Conservation (phyloP, 2,113 vertebrate genomes). For the Saimiri boliviensis region DNA sequence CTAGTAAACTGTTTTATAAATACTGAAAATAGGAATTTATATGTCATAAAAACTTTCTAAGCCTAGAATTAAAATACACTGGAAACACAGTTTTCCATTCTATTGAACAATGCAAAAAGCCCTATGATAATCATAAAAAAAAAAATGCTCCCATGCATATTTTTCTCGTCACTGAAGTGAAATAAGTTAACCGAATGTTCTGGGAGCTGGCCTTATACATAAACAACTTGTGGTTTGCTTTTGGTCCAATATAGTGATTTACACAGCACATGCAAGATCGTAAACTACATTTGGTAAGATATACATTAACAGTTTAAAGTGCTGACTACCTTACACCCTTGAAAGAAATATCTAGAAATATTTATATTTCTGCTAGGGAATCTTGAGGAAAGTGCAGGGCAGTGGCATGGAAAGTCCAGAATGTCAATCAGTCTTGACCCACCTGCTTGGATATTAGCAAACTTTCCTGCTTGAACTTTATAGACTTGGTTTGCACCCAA, state of each 20-base stretch:
- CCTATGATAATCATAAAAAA: not conserved
- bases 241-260: slow-evolving; percentile 55
- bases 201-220: not conserved
- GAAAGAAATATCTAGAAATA: not conserved
- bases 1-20: slow-evolving; percentile 14
- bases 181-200: slow-evolving; percentile 41
- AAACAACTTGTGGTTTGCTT: slow-evolving; percentile 42
- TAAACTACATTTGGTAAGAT: slow-evolving; percentile 45
- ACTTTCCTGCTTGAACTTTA: slow-evolving; percentile 35
- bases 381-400: not conserved
- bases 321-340: not conserved
- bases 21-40: not conserved
- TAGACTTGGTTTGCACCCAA: slow-evolving; percentile 12
- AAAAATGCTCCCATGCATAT: not conserved
- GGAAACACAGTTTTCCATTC: not conserved
- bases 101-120: slow-evolving; percentile 25
- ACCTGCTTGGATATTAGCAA: slow-evolving; percentile 53
- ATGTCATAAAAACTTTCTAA: slow-evolving; percentile 30
- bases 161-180: slow-evolving; percentile 46
- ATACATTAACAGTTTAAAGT: slow-evolving; percentile 7
- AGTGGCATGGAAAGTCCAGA: not conserved
- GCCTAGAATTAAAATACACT: slow-evolving; percentile 14
- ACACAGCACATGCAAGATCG: not conserved
- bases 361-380: not conserved
- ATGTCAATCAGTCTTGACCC: not conserved